Evolutionary conservation across 1,140 invertebrate genomes (phyloP), one percentile per base, ranked within the genome.

Genomic region (Lineus longissimus): DNA sequence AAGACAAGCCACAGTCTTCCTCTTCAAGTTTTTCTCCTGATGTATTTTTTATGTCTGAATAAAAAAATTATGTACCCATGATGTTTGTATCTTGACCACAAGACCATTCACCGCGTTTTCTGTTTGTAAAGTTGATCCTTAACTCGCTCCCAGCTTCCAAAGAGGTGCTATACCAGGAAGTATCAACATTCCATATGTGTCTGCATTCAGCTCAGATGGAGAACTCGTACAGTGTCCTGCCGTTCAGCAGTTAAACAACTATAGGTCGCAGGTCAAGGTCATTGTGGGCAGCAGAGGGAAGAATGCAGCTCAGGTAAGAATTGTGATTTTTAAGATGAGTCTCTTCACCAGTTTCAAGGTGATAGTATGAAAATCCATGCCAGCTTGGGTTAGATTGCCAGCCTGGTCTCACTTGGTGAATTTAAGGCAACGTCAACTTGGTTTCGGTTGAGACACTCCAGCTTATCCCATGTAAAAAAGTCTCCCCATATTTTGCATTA

Each of bases 131-230:
- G n/a, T n/a, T 64, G 56, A 54, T 33, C 63, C 66, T 73, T 72
- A 63, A 67, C 58, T 33, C n/a, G 23, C 29, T 55, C 40, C 54
- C 70, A 92, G 90, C 71, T 93, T 86, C 76, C 86, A 88, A 64
- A 86, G 89, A 72, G 89, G 89, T 51, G 86, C 88, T 68, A 84
- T 95, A 47, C 85, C 86, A 22, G 86, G 87, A 11, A 94, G 92
- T 79, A 87, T 94, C 33, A 95, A 94, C 77, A 89, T 95, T 76
- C 92, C 91, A 15, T 91, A 91, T 77, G 68, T 70, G 43, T 89
- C 87, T 43, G 88, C 92, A 4, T 85, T 82, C 66, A 78, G 70
- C 27, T 69, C 88, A 84, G 77, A 86, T 87, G 73, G 88, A 85
- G 25, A 67, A 81, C 83, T 78, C 80, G 86, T 69, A 72, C 88